Conservation (phyloP, 1,140 invertebrate genomes). For the Cydia fagiglandana region DNA sequence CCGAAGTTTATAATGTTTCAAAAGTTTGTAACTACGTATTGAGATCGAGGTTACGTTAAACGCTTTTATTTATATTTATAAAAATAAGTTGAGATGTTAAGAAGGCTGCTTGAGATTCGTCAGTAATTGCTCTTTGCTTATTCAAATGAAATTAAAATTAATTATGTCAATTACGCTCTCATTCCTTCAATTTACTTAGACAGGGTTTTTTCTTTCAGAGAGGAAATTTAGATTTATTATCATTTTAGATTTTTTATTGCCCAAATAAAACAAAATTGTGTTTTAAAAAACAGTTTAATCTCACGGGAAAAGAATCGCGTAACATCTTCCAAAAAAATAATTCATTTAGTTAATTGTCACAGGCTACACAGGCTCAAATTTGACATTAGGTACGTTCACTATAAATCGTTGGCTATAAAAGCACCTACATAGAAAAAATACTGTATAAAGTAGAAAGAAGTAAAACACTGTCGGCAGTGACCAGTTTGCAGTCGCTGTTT, state of each 20-base stretch:
- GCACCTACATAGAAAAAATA: too few relatives aligned
- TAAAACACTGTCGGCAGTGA: neutral
- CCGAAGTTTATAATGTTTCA: too few relatives aligned
- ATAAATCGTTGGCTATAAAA: too few relatives aligned
- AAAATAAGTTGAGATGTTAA: neutral
- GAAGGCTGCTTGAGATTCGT: neutral
- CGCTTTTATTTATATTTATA: neutral
- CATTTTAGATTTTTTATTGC: too few relatives aligned
- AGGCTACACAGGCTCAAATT: too few relatives aligned
- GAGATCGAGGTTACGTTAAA: neutral
- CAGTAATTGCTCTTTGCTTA: constrained; percentile 30
- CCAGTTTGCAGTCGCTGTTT: neutral
- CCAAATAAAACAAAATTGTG: too few relatives aligned
- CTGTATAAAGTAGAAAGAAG: neutral
- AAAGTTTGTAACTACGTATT: too few relatives aligned
- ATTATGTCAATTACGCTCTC: constrained; percentile 18
- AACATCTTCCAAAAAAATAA: too few relatives aligned
- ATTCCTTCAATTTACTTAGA: constrained; percentile 27
- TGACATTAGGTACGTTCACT: too few relatives aligned
- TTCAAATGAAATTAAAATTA: constrained; percentile 30
- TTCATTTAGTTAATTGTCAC: too few relatives aligned
- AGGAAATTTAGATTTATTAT: neutral
- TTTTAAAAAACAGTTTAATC: too few relatives aligned
- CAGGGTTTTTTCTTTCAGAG: constrained; percentile 4
- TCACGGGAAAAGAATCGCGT: too few relatives aligned